Evolutionary conservation across 2,888 invertebrate genomes (phyloP), one percentile per base, ranked within the genome.

Genomic region (Globia sparganii): DNA sequence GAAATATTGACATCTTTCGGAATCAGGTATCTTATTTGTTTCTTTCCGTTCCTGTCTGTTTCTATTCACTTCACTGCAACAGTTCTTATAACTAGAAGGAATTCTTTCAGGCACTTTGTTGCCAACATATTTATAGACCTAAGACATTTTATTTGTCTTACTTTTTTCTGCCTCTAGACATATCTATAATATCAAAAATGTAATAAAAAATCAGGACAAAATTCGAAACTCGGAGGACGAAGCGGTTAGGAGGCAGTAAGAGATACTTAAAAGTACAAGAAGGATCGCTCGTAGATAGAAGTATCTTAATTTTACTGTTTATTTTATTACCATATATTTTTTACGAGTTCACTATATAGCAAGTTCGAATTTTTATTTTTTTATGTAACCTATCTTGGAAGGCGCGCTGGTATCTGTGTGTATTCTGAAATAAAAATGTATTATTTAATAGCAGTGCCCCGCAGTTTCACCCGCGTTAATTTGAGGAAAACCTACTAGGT

Each of bases 21-120:
- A 77, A 81, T 75, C 75, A 75, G 56, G 64, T 79, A 61, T 70
- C 64, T 72, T 69, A 65, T 83, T 83, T 85, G 71, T 75, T 5
- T 58, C 28, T 78, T 82, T 80, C 66, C 77, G 75, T 68, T 74
- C 66, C 21, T 49, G 49, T 49, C 8, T 25, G 56, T 56, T 46
- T 56, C 25, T 34, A n/a, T 56, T 66, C 49, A 34, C 11, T 67
- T 68, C 62, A 74, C 28, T 71, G 43, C 62, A 28, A 40, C 31
- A 71, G 18, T 59, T 49, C 43, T 46, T 59, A 28, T 31, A 70
- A 21, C n/a, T 13, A 13, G 18, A 46, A 34, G 4, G 49, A 25
- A 56, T 67, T 73, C 3, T 28, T 66, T 70, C 49, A 43, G 28
- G 53, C 28, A 18, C 8, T 73, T 62, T 62, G 25, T 25, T 68